Evolutionary conservation across 2,113 vertebrate species (phyloP).

Genomic region (Myotis brandtii): DNA sequence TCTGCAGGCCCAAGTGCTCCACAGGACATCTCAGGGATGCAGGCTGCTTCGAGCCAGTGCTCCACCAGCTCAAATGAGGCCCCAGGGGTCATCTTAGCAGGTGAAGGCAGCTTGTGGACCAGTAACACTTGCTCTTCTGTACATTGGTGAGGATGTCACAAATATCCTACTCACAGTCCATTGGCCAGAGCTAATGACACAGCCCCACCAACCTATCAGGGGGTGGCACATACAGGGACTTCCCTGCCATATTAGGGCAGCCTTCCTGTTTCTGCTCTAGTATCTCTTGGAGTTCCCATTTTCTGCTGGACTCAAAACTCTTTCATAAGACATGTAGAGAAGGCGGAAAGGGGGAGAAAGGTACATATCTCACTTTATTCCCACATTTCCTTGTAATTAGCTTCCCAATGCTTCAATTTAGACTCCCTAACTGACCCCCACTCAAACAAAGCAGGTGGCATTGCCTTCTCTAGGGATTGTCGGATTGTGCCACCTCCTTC

Average conservation of each 20-base stretch:
- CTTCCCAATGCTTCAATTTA: not conserved
- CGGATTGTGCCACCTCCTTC: not conserved
- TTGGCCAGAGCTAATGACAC: not conserved
- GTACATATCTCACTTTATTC: not conserved
- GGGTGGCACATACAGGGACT: not conserved
- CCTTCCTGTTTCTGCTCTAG: not conserved
- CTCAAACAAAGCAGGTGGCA: not conserved
- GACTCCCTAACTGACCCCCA: not conserved
- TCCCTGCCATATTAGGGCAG: not conserved
- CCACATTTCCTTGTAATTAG: not conserved
- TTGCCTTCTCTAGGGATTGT: not conserved
- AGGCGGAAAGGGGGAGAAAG: not conserved
- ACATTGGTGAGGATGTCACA: not conserved
- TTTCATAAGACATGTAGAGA: not conserved
- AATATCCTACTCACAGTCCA: not conserved
- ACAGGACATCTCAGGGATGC: not conserved
- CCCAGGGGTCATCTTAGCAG: not conserved
- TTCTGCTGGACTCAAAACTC: slow-evolving; percentile 10
- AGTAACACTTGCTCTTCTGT: not conserved
- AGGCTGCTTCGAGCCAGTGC: not conserved
- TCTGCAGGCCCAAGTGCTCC: not conserved
- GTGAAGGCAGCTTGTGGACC: not conserved
- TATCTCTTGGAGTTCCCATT: not conserved
- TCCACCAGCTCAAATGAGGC: not conserved
- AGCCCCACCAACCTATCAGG: not conserved